Percentiles rank a stretch among this genome's conserved stretches.
These are phyloP conservation scores for Dromas ardeola DNA, from an alignment of 2,113 vertebrate genomes.

Conservation along the genomic window DNA sequence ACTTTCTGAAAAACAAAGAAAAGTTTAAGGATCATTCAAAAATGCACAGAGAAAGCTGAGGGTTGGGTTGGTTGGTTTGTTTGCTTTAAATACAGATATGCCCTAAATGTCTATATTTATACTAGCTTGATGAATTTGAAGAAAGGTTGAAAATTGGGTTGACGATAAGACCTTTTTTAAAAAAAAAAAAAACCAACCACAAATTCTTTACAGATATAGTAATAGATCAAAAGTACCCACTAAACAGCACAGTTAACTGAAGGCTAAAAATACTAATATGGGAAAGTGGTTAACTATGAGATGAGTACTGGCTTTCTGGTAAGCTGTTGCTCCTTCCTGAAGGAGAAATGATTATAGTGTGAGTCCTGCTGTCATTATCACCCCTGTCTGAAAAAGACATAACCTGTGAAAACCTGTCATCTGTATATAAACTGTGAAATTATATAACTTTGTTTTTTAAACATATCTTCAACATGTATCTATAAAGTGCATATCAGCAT, in stretches of 20 bases:
- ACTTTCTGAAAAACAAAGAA: not conserved
- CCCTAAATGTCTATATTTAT: not conserved
- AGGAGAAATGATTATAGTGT: not conserved
- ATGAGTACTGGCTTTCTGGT: not conserved
- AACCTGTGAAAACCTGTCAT: not conserved
- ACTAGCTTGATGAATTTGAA: not conserved
- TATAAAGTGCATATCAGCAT: not conserved
- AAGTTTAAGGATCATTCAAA: not conserved
- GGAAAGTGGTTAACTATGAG: not conserved
- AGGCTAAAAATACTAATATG: not conserved
- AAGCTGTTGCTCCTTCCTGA: not conserved
- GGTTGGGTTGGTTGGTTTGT: not conserved
- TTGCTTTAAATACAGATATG: not conserved
- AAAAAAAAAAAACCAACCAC: not conserved
- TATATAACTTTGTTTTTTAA: not conserved
- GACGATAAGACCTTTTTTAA: not conserved
- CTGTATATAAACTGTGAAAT: not conserved
- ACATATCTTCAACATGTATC: not conserved
- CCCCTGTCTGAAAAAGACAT: not conserved
- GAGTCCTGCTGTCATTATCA: not conserved
- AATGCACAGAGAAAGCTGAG: not conserved
- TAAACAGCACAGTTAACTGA: not conserved
- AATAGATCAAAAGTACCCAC: not conserved
- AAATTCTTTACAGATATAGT: not conserved
- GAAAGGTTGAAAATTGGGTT: not conserved